Conservation (phyloP, 2,113 vertebrate genomes). For the Cyphomyrus discorhynchus region DNA sequence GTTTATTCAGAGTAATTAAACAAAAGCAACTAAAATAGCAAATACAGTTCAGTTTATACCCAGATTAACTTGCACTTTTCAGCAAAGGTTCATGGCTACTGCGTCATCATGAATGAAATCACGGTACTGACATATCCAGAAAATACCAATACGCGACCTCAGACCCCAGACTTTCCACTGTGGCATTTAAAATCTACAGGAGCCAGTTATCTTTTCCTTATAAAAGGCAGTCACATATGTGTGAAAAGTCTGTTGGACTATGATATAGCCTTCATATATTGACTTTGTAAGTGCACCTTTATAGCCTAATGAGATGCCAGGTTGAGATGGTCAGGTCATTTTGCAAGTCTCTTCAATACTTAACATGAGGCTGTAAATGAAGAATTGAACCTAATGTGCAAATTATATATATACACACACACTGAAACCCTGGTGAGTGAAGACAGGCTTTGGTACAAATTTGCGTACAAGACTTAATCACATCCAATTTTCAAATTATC, state of each 20-base stretch:
- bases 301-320: background rate
- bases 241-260: background rate
- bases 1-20: background rate
- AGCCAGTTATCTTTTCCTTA: background rate
- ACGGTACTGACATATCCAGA: background rate
- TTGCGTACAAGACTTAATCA: background rate
- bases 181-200: background rate
- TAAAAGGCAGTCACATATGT: background rate
- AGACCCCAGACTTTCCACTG: background rate
- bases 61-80: background rate
- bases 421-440: background rate
- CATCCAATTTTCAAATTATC: background rate
- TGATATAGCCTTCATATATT: background rate
- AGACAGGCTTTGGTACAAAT: background rate
- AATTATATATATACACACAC: background rate
- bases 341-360: background rate
- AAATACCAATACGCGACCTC: background rate
- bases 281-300: background rate
- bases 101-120: background rate
- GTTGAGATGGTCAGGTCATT: background rate
- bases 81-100: background rate
- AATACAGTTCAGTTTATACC: background rate
- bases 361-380: background rate
- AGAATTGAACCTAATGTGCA: background rate
- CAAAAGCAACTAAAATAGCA: background rate